Evolutionary conservation across 2,888 invertebrate genomes (phyloP).

Genomic region (Conchocele bisecta): DNA sequence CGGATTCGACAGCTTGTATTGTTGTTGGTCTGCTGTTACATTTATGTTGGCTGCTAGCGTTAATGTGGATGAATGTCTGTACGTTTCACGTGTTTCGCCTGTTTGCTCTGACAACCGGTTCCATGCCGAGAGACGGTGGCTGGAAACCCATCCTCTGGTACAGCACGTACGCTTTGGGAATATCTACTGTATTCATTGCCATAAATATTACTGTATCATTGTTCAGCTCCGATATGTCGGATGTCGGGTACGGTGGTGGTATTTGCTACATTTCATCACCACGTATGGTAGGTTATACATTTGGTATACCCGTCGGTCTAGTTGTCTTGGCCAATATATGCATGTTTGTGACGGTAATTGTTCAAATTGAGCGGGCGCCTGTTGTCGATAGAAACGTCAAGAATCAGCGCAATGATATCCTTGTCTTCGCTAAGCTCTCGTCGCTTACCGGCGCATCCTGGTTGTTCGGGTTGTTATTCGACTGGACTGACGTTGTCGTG

Average conservation of each 20-base stretch:
- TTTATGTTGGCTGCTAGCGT: slow-evolving; percentile 34
- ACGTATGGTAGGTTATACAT: slow-evolving; percentile 18
- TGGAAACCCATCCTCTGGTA: slow-evolving; percentile 7
- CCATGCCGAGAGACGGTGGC: neutral
- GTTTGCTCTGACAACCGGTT: slow-evolving; percentile 10
- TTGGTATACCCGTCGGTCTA: slow-evolving; percentile 30
- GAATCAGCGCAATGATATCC: slow-evolving; percentile 17
- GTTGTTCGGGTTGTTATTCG: slow-evolving; percentile 37
- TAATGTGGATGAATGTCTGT: no score
- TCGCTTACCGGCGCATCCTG: slow-evolving; percentile 38
- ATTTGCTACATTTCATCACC: slow-evolving; percentile 35
- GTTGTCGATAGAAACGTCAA: slow-evolving; percentile 5
- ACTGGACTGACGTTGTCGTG: slow-evolving; percentile 3
- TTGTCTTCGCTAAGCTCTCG: slow-evolving; percentile 32
- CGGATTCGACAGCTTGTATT: slow-evolving; percentile 5
- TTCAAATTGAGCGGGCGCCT: slow-evolving; percentile 7
- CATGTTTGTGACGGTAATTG: slow-evolving; percentile 20
- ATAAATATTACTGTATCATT: neutral
- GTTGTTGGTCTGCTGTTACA: slow-evolving; percentile 20
- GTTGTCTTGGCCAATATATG: slow-evolving; percentile 22
- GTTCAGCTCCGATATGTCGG: neutral
- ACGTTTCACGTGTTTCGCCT: slow-evolving; percentile 39
- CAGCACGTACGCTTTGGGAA: slow-evolving; percentile 2
- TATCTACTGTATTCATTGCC: slow-evolving; percentile 12
- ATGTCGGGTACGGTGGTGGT: slow-evolving; percentile 32